Conservation (phyloP, 2,797 vertebrate genomes). For the Coluber constrictor region DNA sequence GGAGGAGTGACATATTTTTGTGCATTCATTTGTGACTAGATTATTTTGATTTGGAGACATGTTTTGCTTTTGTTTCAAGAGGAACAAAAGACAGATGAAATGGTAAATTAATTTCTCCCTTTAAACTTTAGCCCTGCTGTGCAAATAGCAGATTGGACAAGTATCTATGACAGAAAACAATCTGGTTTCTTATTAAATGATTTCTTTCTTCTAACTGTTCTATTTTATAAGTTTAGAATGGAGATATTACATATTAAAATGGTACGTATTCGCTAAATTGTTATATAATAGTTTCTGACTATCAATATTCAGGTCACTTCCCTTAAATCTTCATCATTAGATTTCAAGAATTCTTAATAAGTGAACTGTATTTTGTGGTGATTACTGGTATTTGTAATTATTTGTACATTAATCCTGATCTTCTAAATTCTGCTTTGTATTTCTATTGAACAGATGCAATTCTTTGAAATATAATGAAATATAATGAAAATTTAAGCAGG, state of each 20-base stretch:
- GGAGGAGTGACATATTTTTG: background rate
- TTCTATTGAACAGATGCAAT: background rate
- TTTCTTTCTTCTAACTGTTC: slow-evolving; percentile 19
- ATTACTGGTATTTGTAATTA: background rate
- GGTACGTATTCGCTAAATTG: background rate
- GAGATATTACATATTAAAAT: background rate
- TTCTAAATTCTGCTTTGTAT: background rate
- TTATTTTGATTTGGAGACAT: slow-evolving; percentile 34
- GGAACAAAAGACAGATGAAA: background rate
- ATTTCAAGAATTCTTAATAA: background rate
- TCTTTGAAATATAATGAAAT: background rate
- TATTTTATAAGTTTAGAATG: background rate
- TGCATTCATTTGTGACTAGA: background rate
- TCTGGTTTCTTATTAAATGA: slow-evolving; percentile 32
- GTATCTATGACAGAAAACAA: slow-evolving; percentile 37
- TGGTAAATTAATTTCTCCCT: background rate
- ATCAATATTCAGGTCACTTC: background rate
- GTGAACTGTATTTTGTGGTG: background rate
- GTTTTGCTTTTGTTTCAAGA: slow-evolving; percentile 22
- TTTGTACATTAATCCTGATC: background rate
- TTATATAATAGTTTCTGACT: background rate
- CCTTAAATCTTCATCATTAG: slow-evolving; percentile 11
- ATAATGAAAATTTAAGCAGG: background rate
- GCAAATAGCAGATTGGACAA: slow-evolving; percentile 21
- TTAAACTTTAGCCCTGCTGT: slow-evolving; percentile 14